Conservation (phyloP, 2,797 vertebrate genomes). For the Sylvia borin region DNA sequence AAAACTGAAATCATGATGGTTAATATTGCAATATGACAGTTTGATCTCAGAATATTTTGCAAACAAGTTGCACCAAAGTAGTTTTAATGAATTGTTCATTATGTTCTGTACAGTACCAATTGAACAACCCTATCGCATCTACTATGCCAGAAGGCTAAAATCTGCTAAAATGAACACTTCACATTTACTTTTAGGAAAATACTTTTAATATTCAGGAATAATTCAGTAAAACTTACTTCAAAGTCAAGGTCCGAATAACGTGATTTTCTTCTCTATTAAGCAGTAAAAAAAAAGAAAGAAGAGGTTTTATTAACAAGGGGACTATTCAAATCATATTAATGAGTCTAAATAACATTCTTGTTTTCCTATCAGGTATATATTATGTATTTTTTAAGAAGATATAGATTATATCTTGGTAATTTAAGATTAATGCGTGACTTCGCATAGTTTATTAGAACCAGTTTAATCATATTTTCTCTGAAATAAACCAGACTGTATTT, state of each 20-base stretch:
- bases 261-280: slow-evolving; percentile 97
- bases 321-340: slow-evolving; percentile 50
- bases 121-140: neutral
- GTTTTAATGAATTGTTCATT: slow-evolving; percentile 30
- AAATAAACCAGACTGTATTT: slow-evolving; percentile 29
- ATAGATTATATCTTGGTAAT: slow-evolving; percentile 2
- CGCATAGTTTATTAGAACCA: neutral
- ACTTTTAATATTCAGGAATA: slow-evolving; percentile 63
- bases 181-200: slow-evolving; percentile 51
- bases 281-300: slow-evolving; percentile 71
- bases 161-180: slow-evolving; percentile 15
- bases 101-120: neutral
- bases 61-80: slow-evolving; percentile 69
- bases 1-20: slow-evolving; percentile 56
- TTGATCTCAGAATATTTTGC: slow-evolving; percentile 31
- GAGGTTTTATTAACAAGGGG: slow-evolving; percentile 71
- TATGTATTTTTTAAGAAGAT: neutral
- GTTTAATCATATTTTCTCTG: neutral
- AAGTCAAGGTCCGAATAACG: slow-evolving; percentile 99
- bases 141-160: slow-evolving; percentile 1
- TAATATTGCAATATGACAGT: slow-evolving; percentile 42
- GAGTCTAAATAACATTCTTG: slow-evolving; percentile 31
- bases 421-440: neutral
- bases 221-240: slow-evolving; percentile 88
- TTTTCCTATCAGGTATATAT: slow-evolving; percentile 12